Evolutionary conservation across 2,888 invertebrate genomes (phyloP), one percentile per base, ranked within the genome.

Genomic region (Girardia tigrina): DNA sequence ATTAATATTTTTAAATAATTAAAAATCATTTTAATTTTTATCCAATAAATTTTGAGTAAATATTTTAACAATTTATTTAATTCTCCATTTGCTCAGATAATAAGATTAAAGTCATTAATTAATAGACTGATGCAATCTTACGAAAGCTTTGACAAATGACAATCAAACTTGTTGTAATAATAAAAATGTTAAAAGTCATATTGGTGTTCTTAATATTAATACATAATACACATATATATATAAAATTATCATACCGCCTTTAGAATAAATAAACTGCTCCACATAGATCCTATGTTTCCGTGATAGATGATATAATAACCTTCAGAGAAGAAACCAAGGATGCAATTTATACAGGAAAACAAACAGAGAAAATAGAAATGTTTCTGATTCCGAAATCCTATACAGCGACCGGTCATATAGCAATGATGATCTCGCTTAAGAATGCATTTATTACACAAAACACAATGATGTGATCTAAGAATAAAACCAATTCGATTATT

Each of bases 391-490:
- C 78, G 79, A 79, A 14, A 81, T 70, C 12, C 79, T 29, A 79
- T 71, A 71, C 78, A 79, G n/a, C 77, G 78, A 12, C 81, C 81
- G n/a, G 81, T 79, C 78, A 82, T 78, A 72, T 78, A 81, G 72
- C 82, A 82, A 76, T 82, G 82, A 77, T 82, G 82, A 77, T 82
- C 82, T 0, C 82, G 78, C 72, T 81, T 81, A 23, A 82, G 76
- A n/a, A 81, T 80, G 77, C 82, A 82, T 26, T 71, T 78, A 56
- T 79, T 74, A 78, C 82, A 82, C 4, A 79, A 77, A 12, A 78
- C 77, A 74, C 82, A 82, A 76, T 81, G 81, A 75, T 81, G 80
- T 6, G 80, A 76, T 69, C 74, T 36, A 71, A 42, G 20, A 29
- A 26, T 23, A 42, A 20, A 1, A 75, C 2, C 28, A 36, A 69